Evolutionary conservation across 2,888 invertebrate species (phyloP).

Genomic region (Ischnura elegans): DNA sequence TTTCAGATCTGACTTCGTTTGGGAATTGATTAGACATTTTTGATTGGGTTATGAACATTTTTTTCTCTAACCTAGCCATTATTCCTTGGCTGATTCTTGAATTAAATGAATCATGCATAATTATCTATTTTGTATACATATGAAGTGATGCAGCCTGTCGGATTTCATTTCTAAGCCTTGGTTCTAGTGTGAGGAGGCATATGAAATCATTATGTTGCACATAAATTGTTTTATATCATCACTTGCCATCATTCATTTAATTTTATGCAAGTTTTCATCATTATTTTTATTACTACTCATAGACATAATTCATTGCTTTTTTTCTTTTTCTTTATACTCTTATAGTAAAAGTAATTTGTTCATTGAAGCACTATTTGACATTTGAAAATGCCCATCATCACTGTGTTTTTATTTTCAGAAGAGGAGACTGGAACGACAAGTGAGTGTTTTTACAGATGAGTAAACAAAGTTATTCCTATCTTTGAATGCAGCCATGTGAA

Average conservation of each 20-base stretch:
- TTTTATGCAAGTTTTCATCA: neutral
- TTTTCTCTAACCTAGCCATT: neutral
- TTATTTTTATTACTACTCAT: neutral
- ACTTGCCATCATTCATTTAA: neutral
- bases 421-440: conserved; percentile 78
- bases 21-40: no score
- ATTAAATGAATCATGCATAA: neutral
- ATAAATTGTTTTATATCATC: neutral
- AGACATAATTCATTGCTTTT: neutral
- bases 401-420: conserved; percentile 77
- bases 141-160: neutral
- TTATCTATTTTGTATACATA: neutral
- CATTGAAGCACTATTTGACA: neutral
- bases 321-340: neutral
- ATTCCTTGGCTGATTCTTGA: neutral
- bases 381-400: conserved; percentile 46
- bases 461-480: conserved; percentile 43
- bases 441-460: conserved; percentile 76
- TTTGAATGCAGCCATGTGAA: conserved; percentile 22
- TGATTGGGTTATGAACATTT: no score
- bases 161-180: neutral
- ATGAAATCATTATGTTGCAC: neutral
- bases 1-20: no score
- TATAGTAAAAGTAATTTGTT: conserved; percentile 10
- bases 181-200: neutral